Percentiles rank a stretch among this genome's conserved stretches.
phyloP scores from a whole-genome alignment of 2,113 vertebrate genomes.

The Aleadryas rufinucha region DNA sequence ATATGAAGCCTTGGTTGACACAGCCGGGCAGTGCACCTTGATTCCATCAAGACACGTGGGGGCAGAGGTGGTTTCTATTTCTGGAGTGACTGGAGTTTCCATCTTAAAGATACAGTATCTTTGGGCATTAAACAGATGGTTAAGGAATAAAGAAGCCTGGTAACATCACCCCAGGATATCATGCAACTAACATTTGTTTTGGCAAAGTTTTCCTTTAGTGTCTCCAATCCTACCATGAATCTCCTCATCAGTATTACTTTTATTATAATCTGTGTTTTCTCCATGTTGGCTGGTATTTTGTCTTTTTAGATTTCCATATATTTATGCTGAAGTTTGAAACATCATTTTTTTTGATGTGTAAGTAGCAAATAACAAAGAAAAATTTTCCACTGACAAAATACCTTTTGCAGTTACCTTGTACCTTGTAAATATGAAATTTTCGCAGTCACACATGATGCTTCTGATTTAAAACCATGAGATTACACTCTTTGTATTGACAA shows the following conservation, averaged over 20 bases:
- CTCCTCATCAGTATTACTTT: background rate
- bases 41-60: too few species aligned
- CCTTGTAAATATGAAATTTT: background rate
- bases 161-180: too few species aligned
- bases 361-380: background rate
- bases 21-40: too few species aligned
- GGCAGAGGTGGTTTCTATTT: too few species aligned
- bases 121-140: too few species aligned
- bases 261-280: background rate
- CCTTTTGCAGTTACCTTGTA: background rate
- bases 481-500: background rate
- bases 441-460: background rate
- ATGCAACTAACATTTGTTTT: background rate
- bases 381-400: background rate
- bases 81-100: too few species aligned
- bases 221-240: background rate
- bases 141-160: too few species aligned
- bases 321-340: background rate
- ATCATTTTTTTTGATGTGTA: background rate
- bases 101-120: too few species aligned
- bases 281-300: background rate
- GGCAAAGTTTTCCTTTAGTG: background rate
- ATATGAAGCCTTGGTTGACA: too few species aligned
- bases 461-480: background rate
- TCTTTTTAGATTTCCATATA: background rate